Base-by-base conservation (phyloP, 2,113 vertebrate genomes). In the Camelus dromedarius region DNA sequence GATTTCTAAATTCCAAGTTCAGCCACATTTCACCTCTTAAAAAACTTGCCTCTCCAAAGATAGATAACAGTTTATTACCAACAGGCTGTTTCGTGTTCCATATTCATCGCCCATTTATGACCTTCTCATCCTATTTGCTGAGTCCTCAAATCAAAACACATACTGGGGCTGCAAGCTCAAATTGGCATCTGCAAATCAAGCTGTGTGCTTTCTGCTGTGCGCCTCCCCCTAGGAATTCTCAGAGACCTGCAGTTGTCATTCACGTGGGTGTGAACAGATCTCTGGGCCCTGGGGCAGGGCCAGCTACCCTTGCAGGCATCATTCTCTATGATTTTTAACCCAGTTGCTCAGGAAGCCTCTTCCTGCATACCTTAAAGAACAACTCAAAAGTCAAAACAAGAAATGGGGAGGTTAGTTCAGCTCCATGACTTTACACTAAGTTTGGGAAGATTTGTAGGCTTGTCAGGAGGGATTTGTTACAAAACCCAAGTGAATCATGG, bases 381-480 rank as follows among this genome's bases (percentile, higher is more conserved):
- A 96, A 76, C 48, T 48, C 46, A 42, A 70, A 91, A 80, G 38
- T 93, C 82, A 81, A 85, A 94, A 72, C 69, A 91, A 93, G 92
- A 93, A 88, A 16, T 28, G 69, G 54, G 79, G 75, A 89, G 72
- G 79, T 96, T 88, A 93, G 84, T 96, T 97, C 84, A 86, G 87
- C 87, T 91, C 86, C 54, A 77, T 64, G 91, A 89, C 82, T 94
- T 95, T 95, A 84, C n/a, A 69, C 92, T 90, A 92, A 95, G 92
- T 95, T 96, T 88, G 56, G 79, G 87, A 97, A 88, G 80, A 97
- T 97, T 95, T 97, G 93, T 73, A 86, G 48, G 50, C 80, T 93
- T 88, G 89, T 97, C 83, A 60, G 92, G 54, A 96, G 76, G 87
- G 92, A 97, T 97, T 96, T 98, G 92, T 89, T 89, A 18, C 60